These are phyloP conservation scores for Pedetes capensis DNA, from an alignment of 2,113 vertebrate species.

Conservation along the genomic window DNA sequence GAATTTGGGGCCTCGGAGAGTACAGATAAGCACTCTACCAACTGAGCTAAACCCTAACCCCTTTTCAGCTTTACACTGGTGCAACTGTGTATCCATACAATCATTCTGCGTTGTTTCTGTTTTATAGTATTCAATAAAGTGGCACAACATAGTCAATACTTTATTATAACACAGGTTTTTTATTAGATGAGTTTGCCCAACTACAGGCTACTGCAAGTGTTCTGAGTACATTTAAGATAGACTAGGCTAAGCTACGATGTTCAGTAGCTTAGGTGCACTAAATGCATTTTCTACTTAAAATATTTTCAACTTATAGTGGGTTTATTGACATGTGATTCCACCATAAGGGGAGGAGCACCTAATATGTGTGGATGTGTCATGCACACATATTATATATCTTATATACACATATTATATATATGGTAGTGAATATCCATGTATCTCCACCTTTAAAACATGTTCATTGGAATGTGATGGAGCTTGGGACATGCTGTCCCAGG, in stretches of 20 bases:
- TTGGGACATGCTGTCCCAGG: not conserved
- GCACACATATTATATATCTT: not conserved
- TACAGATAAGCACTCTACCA: too few species aligned
- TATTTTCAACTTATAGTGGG: not conserved
- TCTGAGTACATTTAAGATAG: too few species aligned
- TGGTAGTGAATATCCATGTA: not conserved
- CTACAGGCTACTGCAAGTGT: too few species aligned
- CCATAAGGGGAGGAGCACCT: not conserved
- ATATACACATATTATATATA: not conserved
- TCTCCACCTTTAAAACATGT: not conserved
- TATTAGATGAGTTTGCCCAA: not conserved
- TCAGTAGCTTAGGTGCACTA: not conserved
- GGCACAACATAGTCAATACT: not conserved
- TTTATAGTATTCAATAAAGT: not conserved
- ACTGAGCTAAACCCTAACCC: too few species aligned
- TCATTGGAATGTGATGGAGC: not conserved
- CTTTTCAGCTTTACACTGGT: not conserved
- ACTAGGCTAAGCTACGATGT: not conserved
- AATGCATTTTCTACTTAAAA: not conserved
- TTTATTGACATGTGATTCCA: not conserved
- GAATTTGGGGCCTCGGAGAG: too few species aligned
- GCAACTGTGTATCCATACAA: not conserved
- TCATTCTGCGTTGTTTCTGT: not conserved
- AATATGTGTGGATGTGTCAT: too few species aligned
- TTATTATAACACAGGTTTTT: not conserved